Percentiles rank a stretch among this genome's conserved stretches.
These are phyloP conservation scores for Acanthornis magna DNA, from an alignment of 2,797 vertebrate species.

Conservation along the genomic window DNA sequence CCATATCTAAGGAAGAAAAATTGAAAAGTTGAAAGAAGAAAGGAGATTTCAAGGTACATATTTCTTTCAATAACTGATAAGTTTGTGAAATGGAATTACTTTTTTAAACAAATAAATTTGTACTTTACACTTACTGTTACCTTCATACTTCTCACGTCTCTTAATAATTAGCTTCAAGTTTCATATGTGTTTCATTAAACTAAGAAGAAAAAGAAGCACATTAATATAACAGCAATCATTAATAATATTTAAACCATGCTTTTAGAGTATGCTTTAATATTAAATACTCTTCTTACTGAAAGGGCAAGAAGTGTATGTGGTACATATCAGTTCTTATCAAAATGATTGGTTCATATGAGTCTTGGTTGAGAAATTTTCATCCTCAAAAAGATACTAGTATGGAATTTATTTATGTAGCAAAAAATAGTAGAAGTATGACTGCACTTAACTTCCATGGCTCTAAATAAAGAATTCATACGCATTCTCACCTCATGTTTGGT, in stretches of 20 bases:
- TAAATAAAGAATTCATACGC: neutral
- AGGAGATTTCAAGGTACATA: slow-evolving; percentile 59
- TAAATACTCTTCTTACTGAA: neutral
- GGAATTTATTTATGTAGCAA: neutral
- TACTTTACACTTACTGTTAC: neutral
- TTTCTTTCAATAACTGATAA: slow-evolving; percentile 44
- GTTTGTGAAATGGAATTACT: slow-evolving; percentile 12
- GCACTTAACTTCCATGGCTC: neutral
- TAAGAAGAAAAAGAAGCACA: neutral
- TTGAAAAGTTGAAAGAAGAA: slow-evolving; percentile 61
- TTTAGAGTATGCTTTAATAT: neutral
- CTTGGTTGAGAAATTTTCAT: neutral
- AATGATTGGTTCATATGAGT: neutral
- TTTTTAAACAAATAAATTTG: neutral
- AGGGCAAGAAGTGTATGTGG: neutral
- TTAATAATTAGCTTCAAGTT: neutral
- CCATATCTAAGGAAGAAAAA: slow-evolving; percentile 63
- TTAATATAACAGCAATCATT: neutral
- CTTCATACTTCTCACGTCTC: neutral
- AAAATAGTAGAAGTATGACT: neutral
- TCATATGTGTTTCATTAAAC: neutral
- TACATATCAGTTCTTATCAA: neutral
- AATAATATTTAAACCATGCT: neutral
- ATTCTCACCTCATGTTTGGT: neutral
- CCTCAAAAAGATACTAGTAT: neutral